These are phyloP conservation scores for Pseudorhiza aurosa DNA, from an alignment of 30 jellyfish, hydroid and myxozoan genomes.

Conservation along the genomic window DNA sequence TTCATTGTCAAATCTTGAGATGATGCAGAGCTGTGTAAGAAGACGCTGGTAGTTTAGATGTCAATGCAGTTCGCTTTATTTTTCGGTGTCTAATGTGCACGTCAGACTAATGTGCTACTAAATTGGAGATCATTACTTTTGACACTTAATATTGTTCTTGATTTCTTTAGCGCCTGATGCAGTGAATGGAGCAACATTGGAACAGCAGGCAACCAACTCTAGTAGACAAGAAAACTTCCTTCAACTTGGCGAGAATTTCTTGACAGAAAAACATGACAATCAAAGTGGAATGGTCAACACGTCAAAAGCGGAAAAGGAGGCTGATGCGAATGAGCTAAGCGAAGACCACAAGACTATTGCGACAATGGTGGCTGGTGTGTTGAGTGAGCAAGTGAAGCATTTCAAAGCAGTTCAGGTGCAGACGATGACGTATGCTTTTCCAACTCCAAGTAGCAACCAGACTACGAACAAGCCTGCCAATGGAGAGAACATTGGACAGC, in stretches of 20 bases:
- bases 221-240: conserved; percentile 3
- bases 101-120: too few species aligned
- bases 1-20: too few species aligned
- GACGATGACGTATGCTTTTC: not conserved
- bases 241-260: conserved; percentile 37
- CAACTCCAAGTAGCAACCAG: not conserved
- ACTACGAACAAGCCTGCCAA: not conserved
- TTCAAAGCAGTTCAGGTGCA: conserved; percentile 50
- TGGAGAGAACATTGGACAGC: conserved; percentile 9
- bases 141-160: too few species aligned
- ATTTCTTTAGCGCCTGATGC: too few species aligned
- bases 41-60: too few species aligned
- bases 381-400: conserved; percentile 33
- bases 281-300: not conserved
- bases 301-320: conserved; percentile 7
- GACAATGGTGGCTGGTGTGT: conserved; percentile 49
- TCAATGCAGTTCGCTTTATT: too few species aligned
- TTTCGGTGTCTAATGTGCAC: too few species aligned
- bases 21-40: too few species aligned
- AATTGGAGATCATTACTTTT: too few species aligned
- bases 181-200: not conserved
- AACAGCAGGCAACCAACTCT: not conserved
- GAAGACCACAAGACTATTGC: conserved; percentile 32
- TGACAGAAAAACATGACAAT: conserved; percentile 46
- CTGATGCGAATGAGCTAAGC: conserved; percentile 13